A percentile compares a stretch with the other conserved stretches of the same genome.
These are phyloP conservation scores for Lypha dubia DNA, from an alignment of 2,888 invertebrate species.

Conservation along the genomic window DNA sequence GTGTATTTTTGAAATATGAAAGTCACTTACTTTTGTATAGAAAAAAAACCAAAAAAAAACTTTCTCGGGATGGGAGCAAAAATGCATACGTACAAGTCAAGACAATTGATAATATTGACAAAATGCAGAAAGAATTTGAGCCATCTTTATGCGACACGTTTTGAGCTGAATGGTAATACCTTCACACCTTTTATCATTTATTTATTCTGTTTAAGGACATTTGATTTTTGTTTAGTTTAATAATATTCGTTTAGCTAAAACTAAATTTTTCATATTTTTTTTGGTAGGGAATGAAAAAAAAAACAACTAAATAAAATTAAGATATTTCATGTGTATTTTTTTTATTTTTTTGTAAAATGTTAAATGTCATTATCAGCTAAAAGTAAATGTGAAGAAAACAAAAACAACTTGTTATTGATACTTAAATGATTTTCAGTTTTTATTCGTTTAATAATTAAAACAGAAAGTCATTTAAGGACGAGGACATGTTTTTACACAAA, in stretches of 20 bases:
- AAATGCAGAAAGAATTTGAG: neutral
- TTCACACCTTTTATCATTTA: slow-evolving; percentile 44
- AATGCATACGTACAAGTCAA: neutral
- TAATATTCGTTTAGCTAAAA: slow-evolving; percentile 27
- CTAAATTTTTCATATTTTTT: slow-evolving; percentile 27
- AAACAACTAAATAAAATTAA: slow-evolving; percentile 38
- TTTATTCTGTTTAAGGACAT: slow-evolving; percentile 10
- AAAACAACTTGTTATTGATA: slow-evolving; percentile 52
- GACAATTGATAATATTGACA: neutral
- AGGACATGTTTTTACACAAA: slow-evolving; percentile 56
- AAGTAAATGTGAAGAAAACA: slow-evolving; percentile 9
- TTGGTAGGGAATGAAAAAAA: no score
- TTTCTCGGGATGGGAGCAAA: slow-evolving; percentile 1
- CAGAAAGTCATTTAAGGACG: slow-evolving; percentile 64
- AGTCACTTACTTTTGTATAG: slow-evolving; percentile 55
- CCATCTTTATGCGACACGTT: slow-evolving; percentile 44
- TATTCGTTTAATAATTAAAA: slow-evolving; percentile 36
- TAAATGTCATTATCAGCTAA: slow-evolving; percentile 52
- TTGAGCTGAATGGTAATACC: neutral
- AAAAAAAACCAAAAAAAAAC: slow-evolving; percentile 9
- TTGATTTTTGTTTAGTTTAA: slow-evolving; percentile 19
- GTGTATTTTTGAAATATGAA: slow-evolving; percentile 49
- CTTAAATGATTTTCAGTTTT: slow-evolving; percentile 64
- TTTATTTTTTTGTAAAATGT: slow-evolving; percentile 4
- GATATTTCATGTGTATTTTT: slow-evolving; percentile 29